Base-by-base conservation (phyloP, 1,140 invertebrate genomes). In the Cydia amplana region DNA sequence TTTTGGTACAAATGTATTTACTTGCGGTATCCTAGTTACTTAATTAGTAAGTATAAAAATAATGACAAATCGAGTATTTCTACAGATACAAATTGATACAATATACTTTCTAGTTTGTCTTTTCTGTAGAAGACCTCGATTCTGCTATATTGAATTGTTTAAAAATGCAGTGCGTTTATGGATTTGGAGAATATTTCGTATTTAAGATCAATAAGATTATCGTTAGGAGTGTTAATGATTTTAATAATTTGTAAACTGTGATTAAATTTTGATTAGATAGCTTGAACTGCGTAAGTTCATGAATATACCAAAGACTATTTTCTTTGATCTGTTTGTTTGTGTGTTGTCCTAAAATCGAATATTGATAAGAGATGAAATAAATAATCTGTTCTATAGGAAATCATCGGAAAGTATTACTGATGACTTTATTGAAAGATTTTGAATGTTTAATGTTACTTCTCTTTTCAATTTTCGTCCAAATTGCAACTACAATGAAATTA, bases 161-260 rank as follows among this genome's bases (percentile, higher is more conserved):
- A n/a, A 77, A 74, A 77, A 64, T 65, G 76, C 76, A 77, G 74
- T 75, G 73, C 74, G 74, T 64, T 77, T 16, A 75, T 55, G 76
- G 73, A 77, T 77, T 75, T 77, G 73, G 73, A 49, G 6, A 43
- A 70, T 36, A 70, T 70, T 70, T 70, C 43, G 18, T 70, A 70
- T 32, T 70, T 70, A 36, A 70, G 18, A 18, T 7, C 32, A 70
- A 36, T 18, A 36, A 18, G 65, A n/a, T 40, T 70, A 36, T 65
- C 23, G n/a, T 32, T 18, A 36, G 28, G 6, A 36, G 28, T 67
- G 64, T 70, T 70, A 36, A 43, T 70, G 32, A 70, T 70, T 70
- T 70, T 32, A 70, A 36, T 70, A 70, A 36, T 36, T 70, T 70
- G 28, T 40, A 18, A 70, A 36, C 28, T 70, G 65, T 70, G 65